These are phyloP conservation scores for Chrysemys picta DNA, from an alignment of 2,113 vertebrate species.

Conservation along the genomic window DNA sequence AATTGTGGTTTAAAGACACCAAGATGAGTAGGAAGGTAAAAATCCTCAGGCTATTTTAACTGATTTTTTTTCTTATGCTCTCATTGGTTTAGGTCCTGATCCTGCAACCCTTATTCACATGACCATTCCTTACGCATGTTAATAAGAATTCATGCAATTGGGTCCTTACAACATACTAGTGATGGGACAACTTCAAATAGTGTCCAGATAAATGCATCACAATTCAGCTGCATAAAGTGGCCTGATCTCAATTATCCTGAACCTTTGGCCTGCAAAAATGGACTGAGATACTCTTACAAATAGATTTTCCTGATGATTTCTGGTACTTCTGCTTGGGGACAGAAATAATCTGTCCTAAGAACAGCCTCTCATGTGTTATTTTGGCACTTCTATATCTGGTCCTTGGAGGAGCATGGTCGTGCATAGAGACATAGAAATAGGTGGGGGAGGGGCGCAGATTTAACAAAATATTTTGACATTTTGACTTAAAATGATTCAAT, in stretches of 20 bases:
- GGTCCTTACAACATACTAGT: background rate
- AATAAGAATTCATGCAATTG: background rate
- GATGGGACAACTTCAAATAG: background rate
- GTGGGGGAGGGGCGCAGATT: background rate
- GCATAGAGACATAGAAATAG: background rate
- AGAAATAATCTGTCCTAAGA: background rate
- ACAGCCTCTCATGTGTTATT: background rate
- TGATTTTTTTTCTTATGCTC: background rate
- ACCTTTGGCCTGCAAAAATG: background rate
- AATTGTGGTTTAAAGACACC: no score
- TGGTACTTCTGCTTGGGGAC: background rate
- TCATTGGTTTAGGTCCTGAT: background rate
- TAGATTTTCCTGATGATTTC: background rate
- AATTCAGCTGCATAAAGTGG: background rate
- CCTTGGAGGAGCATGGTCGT: no score
- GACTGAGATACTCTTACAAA: background rate
- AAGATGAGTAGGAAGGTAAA: background rate
- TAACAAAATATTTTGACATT: no score
- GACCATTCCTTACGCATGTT: background rate
- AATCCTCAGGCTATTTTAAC: background rate
- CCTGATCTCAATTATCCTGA: background rate
- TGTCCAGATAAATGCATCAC: background rate
- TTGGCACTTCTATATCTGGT: background rate
- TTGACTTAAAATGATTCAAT: background rate
- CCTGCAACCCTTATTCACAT: background rate